Evolutionary conservation across 1,140 invertebrate genomes (phyloP).

Genomic region (Pemphigus obesinymphae): DNA sequence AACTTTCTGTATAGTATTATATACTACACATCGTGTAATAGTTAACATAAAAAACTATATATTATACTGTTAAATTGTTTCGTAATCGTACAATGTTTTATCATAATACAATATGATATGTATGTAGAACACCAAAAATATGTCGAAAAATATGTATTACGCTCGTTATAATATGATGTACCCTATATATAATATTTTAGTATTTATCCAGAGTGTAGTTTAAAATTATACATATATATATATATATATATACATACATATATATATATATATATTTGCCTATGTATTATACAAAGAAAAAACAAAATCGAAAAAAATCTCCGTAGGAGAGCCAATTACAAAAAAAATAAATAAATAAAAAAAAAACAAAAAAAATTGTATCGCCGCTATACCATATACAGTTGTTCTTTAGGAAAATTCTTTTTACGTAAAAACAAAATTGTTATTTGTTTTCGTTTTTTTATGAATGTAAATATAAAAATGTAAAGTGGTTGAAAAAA

Average conservation of each 20-base stretch:
- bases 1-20: background rate
- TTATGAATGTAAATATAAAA: conserved; percentile 17
- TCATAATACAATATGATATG: background rate
- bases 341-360: background rate
- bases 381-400: background rate
- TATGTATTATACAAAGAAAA: conserved; percentile 5
- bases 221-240: too few relatives aligned
- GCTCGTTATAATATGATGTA: conserved; percentile 6
- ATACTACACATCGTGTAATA: background rate
- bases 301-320: background rate
- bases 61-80: background rate
- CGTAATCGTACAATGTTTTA: background rate
- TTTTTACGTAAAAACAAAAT: background rate
- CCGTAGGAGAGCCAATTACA: conserved; percentile 1
- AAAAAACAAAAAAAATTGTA: background rate
- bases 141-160: background rate
- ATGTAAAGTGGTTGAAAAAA: conserved; percentile 30
- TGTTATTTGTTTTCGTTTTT: conserved; percentile 12
- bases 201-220: background rate
- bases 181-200: background rate
- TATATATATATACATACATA: background rate
- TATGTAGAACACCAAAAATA: conserved; percentile 2
- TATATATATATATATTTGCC: background rate
- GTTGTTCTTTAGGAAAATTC: background rate
- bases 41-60: background rate